phyloP scores from a whole-genome alignment of 2,797 vertebrate genomes.

The Sebastes nivosus region DNA sequence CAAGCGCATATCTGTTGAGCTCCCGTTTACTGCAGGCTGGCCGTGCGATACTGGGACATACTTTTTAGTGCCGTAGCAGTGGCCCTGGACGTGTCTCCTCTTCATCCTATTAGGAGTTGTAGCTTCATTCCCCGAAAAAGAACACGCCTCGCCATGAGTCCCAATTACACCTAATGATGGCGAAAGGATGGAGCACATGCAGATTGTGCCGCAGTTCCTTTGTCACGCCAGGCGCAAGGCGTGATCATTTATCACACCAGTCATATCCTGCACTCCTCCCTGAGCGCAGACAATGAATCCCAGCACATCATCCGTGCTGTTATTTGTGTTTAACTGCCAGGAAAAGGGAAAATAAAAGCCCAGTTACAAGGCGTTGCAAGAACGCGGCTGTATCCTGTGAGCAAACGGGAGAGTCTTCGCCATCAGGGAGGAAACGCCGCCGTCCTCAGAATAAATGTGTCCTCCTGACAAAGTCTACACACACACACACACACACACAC shows the following conservation, averaged over 20 bases:
- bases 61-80: conserved; percentile 40
- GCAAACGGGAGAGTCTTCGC: conserved; percentile 52
- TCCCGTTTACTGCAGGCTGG: conserved; percentile 39
- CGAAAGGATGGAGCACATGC: conserved; percentile 79
- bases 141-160: conserved; percentile 75
- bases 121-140: conserved; percentile 59
- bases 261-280: conserved; percentile 78
- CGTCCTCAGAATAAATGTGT: conserved; percentile 36
- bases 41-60: conserved; percentile 38
- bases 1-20: conserved; percentile 43
- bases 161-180: conserved; percentile 84
- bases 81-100: conserved; percentile 56
- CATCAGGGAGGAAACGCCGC: conserved; percentile 63
- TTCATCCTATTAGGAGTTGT: conserved; percentile 66
- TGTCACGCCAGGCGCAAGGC: conserved; percentile 72
- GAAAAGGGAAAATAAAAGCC: conserved; percentile 77
- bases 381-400: conserved; percentile 71
- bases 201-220: conserved; percentile 77
- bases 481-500: conserved; percentile 3
- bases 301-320: conserved; percentile 74
- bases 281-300: conserved; percentile 72
- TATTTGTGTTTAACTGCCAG: conserved; percentile 82
- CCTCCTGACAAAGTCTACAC: conserved; percentile 28
- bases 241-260: conserved; percentile 80
- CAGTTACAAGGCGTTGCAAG: conserved; percentile 65